Evolutionary conservation across 23 tunicate species (phyloP).

Genomic region (Halocynthia aurantium): DNA sequence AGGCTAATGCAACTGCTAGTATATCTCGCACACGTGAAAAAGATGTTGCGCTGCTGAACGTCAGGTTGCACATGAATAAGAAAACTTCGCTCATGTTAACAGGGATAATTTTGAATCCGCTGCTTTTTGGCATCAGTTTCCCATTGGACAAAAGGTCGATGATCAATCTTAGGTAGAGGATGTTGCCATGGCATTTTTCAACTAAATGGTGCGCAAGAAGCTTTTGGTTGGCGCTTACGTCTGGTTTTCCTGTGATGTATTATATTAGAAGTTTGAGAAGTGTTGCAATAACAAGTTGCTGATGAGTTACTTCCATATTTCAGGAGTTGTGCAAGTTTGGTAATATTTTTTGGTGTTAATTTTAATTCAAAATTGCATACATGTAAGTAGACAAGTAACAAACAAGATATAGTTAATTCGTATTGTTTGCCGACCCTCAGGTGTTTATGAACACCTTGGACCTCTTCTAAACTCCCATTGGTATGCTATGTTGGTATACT

Average conservation of each 20-base stretch:
- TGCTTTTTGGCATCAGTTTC: conserved; percentile 67
- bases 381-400: no score
- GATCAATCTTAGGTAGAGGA: conserved; percentile 77
- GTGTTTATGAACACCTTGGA: no score
- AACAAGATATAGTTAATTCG: no score
- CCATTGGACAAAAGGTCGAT: conserved; percentile 84
- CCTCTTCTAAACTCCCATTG: no score
- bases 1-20: conserved; percentile 72
- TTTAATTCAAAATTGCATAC: no score
- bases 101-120: conserved; percentile 80
- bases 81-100: conserved; percentile 68
- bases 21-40: conserved; percentile 75
- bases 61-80: conserved; percentile 68
- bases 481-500: no score
- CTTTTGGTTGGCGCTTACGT: conserved; percentile 68
- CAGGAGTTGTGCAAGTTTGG: no score
- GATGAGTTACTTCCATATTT: no score
- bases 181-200: conserved; percentile 53
- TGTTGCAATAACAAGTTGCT: no score
- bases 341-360: no score
- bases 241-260: conserved; percentile 56
- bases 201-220: conserved; percentile 57
- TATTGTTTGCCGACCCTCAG: no score
- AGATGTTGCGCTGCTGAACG: conserved; percentile 63
- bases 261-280: not conserved